A percentile compares a stretch with the other conserved stretches of the same genome.
Conservation (phyloP, 2,113 vertebrate genomes). For the Callorhinus ursinus region DNA sequence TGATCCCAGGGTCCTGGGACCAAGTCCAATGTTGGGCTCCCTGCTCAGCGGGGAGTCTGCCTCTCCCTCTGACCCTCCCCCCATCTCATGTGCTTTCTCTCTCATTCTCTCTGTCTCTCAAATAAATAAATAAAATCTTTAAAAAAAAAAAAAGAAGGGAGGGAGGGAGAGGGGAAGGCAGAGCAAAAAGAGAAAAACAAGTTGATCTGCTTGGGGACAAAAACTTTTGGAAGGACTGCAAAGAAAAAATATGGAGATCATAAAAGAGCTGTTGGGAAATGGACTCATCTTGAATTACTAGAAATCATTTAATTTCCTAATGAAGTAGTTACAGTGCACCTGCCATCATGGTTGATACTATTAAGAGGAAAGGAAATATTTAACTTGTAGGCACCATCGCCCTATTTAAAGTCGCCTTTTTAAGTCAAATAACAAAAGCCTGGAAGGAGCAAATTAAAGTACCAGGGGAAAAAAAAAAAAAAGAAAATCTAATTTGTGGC, state of each 20-base stretch:
- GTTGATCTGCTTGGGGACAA: conserved; percentile 21
- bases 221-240: background rate
- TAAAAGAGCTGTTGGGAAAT: conserved; percentile 47
- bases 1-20: too few species aligned
- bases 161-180: too few species aligned
- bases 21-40: too few species aligned
- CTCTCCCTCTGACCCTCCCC: too few species aligned
- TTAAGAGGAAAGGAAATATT: conserved; percentile 17
- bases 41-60: too few species aligned
- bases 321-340: rapidly evolving
- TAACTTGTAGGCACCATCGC: conserved; percentile 1
- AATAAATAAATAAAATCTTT: too few species aligned
- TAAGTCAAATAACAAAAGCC: conserved; percentile 34
- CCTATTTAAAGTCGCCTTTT: conserved; percentile 44
- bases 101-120: too few species aligned
- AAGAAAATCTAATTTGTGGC: conserved; percentile 14
- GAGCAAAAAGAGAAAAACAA: background rate
- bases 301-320: conserved; percentile 4
- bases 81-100: too few species aligned
- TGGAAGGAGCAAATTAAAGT: conserved; percentile 18
- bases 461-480: background rate
- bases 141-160: too few species aligned
- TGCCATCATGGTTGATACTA: background rate
- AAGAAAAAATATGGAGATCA: background rate
- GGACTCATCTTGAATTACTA: conserved; percentile 28